Base-by-base conservation (phyloP, 2,797 vertebrate species). In the Crenuchus spilurus region DNA sequence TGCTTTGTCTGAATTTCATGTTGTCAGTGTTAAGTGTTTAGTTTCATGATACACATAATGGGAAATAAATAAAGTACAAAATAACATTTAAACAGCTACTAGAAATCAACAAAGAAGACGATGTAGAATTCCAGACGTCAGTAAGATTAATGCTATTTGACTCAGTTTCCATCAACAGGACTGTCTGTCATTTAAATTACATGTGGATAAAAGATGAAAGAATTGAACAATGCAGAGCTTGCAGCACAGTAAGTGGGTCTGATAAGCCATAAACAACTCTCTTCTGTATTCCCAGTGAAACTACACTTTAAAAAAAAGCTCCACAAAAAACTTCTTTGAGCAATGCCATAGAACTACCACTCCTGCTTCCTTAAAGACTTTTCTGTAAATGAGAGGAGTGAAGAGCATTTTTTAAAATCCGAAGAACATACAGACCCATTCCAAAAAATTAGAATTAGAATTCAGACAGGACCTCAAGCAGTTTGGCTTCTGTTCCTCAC, bases 11-110 rank as follows among this genome's bases (percentile, higher is more conserved):
- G 83, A 91, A 89, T 84, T 84, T 87, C 55, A 84, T 86, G 86
- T n/a, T 84, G 84, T 89, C 91, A 89, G 88, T 87, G 90, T 88
- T 81, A 88, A 86, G 87, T 87, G 89, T 88, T 70, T 86, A 86
- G 82, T 90, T 84, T 83, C 87, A 90, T 84, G 87, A 88, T 84
- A 85, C 89, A 91, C 86, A 82, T 83, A 80, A 87, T 86, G 82
- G 37, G 73, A 87, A 88, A 90, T 86, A 84, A 90, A 90, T 90
- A 91, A 84, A 85, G 86, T 88, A 91, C 86, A 84, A 92, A 84
- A 58, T 18, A 44, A 71, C 41, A 66, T 64, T 67, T 13, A 65
- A 82, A 80, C 64, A 76, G 39, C 73, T 75, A 70, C 9, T 42
- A 42, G 65, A 54, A 66, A 74, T 67, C 60, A 70, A 65, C 46